These are phyloP conservation scores for Tor tambroides DNA, from an alignment of 2,113 vertebrate genomes.

Conservation along the genomic window DNA sequence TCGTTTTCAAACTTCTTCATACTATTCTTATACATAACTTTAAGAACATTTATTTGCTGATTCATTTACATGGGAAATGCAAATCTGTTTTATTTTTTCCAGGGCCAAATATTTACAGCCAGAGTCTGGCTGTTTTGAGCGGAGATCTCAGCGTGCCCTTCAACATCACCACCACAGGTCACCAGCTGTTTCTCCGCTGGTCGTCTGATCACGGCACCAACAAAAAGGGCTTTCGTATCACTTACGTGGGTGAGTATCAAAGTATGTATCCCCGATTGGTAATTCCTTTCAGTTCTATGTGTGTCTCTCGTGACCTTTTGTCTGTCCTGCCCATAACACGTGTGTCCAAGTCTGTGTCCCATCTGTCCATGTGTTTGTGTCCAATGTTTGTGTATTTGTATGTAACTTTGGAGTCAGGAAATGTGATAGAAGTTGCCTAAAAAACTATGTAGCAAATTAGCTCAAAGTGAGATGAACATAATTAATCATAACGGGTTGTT, in stretches of 20 bases:
- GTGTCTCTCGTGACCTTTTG: conserved; percentile 49
- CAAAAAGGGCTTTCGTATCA: conserved; percentile 93
- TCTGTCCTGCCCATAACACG: conserved; percentile 38
- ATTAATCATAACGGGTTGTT: too few relatives aligned
- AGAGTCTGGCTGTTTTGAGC: conserved; percentile 89
- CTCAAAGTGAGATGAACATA: too few relatives aligned
- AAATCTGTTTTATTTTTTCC: conserved; percentile 15
- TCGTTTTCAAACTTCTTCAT: too few relatives aligned
- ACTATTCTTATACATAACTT: not conserved
- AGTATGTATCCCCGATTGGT: conserved; percentile 78
- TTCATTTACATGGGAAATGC: not conserved
- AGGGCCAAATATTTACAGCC: conserved; percentile 96
- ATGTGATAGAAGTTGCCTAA: not conserved
- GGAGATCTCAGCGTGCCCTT: conserved; percentile 91
- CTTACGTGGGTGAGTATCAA: conserved; percentile 94
- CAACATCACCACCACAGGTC: conserved; percentile 88
- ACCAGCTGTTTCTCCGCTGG: conserved; percentile 95
- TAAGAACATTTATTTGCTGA: not conserved
- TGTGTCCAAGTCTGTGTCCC: conserved; percentile 13
- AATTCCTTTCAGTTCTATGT: conserved; percentile 66
- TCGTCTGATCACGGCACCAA: conserved; percentile 97
- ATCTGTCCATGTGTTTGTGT: conserved; percentile 28
- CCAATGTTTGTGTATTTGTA: conserved; percentile 22
- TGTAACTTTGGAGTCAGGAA: not conserved
- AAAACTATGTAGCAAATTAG: too few relatives aligned